A percentile compares a stretch with the other conserved stretches of the same genome.
Evolutionary conservation across 2,888 invertebrate species (phyloP).

Genomic region (Calameuta filiformis): DNA sequence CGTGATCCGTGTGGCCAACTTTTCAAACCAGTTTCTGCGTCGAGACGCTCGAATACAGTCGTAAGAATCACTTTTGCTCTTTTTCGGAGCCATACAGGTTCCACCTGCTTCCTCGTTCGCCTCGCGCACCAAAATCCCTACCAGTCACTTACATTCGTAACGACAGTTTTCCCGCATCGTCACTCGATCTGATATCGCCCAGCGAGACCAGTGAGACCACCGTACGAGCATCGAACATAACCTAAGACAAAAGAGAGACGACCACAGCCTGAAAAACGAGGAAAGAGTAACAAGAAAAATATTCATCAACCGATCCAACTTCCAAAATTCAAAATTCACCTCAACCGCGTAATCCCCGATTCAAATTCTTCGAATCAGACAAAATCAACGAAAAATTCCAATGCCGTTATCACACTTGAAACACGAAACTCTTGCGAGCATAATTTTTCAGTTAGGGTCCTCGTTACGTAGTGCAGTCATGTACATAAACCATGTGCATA

Average conservation of each 20-base stretch:
- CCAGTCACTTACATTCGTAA: constrained; percentile 9
- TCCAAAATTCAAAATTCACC: background rate
- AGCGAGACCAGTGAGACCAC: background rate
- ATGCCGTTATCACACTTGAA: background rate
- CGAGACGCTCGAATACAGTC: constrained; percentile 17
- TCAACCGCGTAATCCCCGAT: background rate
- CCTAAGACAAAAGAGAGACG: background rate
- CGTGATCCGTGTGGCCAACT: constrained; percentile 23
- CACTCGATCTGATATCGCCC: background rate
- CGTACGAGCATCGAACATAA: background rate
- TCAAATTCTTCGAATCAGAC: background rate
- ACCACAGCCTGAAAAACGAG: background rate
- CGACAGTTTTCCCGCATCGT: background rate
- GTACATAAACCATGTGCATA: background rate
- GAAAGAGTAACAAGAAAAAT: background rate
- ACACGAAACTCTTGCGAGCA: background rate
- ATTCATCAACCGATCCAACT: background rate
- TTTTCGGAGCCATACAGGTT: constrained; percentile 9
- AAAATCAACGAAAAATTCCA: background rate
- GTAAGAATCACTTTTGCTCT: constrained; percentile 21
- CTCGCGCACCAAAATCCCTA: constrained; percentile 10
- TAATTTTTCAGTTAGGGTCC: background rate
- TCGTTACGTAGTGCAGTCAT: background rate
- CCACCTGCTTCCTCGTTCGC: background rate
- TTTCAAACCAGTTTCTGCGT: constrained; percentile 22